A percentile compares a stretch with the other conserved stretches of the same genome.
Evolutionary conservation across 2,113 vertebrate genomes (phyloP).

Genomic region (Pteronura brasiliensis): DNA sequence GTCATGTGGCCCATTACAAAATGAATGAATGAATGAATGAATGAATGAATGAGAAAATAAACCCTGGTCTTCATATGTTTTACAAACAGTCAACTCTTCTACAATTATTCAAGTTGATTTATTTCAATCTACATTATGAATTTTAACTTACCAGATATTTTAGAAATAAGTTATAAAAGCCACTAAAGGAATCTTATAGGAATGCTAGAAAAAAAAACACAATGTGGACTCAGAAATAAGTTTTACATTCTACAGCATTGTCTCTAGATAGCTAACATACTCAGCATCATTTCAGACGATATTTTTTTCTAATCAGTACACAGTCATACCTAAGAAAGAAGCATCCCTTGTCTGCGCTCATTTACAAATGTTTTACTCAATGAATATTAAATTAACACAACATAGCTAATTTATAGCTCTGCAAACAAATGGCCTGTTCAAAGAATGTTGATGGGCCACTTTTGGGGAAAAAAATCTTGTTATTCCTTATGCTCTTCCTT

Average conservation of each 20-base stretch:
- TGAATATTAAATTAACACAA: slow-evolving; percentile 28
- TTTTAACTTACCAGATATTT: background rate
- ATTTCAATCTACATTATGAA: background rate
- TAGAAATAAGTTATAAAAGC: background rate
- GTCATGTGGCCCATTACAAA: background rate
- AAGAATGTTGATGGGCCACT: background rate
- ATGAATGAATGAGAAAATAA: background rate
- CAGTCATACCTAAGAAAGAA: background rate
- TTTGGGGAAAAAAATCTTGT: slow-evolving; percentile 39
- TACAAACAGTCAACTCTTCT: background rate
- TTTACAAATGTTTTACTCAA: slow-evolving; percentile 10
- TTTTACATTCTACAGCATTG: background rate
- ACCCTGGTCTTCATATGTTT: background rate
- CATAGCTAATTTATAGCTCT: slow-evolving; percentile 21
- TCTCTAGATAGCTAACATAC: background rate
- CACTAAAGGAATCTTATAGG: background rate
- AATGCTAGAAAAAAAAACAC: background rate
- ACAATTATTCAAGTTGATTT: background rate
- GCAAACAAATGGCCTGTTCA: slow-evolving; percentile 48
- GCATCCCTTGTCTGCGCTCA: background rate
- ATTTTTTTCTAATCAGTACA: background rate
- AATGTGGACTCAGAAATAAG: background rate
- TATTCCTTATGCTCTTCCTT: slow-evolving; percentile 56
- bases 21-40: too few relatives aligned
- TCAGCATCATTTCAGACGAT: background rate